Evolutionary conservation across 2,888 invertebrate genomes (phyloP).

Genomic region (Ditula angustiorana): DNA sequence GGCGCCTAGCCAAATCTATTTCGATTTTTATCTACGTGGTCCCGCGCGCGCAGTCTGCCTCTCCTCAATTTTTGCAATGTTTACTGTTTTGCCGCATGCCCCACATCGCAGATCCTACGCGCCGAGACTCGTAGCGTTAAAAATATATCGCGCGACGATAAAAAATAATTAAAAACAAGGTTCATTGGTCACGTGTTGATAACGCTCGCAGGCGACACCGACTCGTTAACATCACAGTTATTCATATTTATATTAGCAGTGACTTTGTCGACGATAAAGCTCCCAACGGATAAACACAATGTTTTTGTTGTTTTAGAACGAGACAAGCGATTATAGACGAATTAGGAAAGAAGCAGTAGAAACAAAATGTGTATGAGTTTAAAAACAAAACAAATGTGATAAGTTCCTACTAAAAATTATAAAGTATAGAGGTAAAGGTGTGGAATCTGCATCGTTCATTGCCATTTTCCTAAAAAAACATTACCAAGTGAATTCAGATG

Average conservation of each 20-base stretch:
- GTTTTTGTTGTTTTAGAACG: conserved; percentile 1
- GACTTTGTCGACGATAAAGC: conserved; percentile 14
- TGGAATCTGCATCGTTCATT: not conserved
- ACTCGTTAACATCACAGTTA: conserved; percentile 10
- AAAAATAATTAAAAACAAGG: conserved; percentile 37
- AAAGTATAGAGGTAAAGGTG: not conserved
- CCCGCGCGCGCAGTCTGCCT: conserved; percentile 64
- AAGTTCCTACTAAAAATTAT: too few species aligned
- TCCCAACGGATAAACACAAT: too few species aligned
- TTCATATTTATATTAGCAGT: conserved; percentile 30
- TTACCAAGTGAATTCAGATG: not conserved
- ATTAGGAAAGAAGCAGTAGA: not conserved
- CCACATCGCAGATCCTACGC: conserved; percentile 23
- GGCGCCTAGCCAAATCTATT: conserved; percentile 82
- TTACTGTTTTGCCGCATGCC: conserved; percentile 54
- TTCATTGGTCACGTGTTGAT: conserved; percentile 34
- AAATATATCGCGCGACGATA: conserved; percentile 36
- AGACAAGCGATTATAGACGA: not conserved
- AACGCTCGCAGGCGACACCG: conserved; percentile 13
- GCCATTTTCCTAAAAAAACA: not conserved
- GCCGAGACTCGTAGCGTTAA: conserved; percentile 18
- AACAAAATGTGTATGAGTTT: too few species aligned
- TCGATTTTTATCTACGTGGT: conserved; percentile 76
- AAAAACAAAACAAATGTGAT: too few species aligned
- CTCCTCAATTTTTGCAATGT: conserved; percentile 74